Base-by-base conservation (phyloP, 2,113 vertebrate genomes). In the Rutilus rutilus region DNA sequence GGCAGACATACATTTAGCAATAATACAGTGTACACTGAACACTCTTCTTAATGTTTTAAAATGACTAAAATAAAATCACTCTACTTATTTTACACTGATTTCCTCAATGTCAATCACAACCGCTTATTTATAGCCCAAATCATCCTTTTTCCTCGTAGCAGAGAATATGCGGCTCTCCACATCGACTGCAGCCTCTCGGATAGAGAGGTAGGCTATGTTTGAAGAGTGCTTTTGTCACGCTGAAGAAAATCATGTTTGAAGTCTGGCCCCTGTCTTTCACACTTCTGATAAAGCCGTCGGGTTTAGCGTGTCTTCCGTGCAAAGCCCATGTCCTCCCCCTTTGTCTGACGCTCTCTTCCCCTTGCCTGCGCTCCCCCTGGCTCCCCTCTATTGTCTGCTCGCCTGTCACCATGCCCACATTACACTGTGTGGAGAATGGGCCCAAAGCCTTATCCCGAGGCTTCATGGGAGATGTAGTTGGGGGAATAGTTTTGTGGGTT, bases 241-340 rank as follows among this genome's bases (percentile, higher is more conserved):
- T 93, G 93, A 92, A 60, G 94, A 93, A 95, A 95, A 95, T 95
- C 94, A 91, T 91, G 92, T 95, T 95, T 94, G 94, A 94, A 93
- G 94, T 94, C 90, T 94, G 93, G 94, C 94, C 93, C 93, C 92
- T 93, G 93, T 95, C 94, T 94, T 94, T 95, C 93, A 94, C 94
- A 94, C 91, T 92, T 91, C 91, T 90, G 92, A 94, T 95, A 94
- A 95, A 94, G 93, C 93, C 94, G 91, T 93, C 92, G 91, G 94
- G 92, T 95, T 95, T 95, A 95, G 94, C 93, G 76, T 94, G 93
- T 94, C 93, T 94, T 94, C 93, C 88, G 91, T 93, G 93, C 92
- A 95, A 94, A 95, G 93, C 94, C 92, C 92, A 92, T 95, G 94
- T 95, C 94, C 94, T 77, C 92, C 88, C 86, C 94, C 92, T 94